Percentiles rank a stretch among this genome's conserved stretches.
phyloP scores from a whole-genome alignment of 2,888 invertebrate species.

The Oligia fasciuncula region DNA sequence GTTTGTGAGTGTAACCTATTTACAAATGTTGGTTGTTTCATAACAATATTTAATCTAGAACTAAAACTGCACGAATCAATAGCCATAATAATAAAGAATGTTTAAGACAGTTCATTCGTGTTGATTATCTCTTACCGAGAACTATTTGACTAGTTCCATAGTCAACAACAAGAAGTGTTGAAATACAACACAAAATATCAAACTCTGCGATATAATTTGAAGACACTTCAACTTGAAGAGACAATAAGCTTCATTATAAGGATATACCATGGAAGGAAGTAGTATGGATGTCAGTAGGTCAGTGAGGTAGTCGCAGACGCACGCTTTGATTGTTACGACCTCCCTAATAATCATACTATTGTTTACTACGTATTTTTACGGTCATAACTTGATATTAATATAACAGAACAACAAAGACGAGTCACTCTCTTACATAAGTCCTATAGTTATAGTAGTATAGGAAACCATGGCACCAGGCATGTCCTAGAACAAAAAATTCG shows the following conservation, averaged over 20 bases:
- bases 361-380: slow-evolving; percentile 1
- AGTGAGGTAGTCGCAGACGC: neutral
- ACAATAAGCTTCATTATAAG: neutral
- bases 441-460: neutral
- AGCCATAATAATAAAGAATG: neutral
- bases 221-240: neutral
- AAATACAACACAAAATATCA: neutral
- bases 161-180: neutral
- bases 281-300: slow-evolving; percentile 8
- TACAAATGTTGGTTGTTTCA: neutral
- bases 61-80: neutral
- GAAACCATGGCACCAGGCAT: neutral
- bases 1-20: slow-evolving; percentile 1
- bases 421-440: neutral
- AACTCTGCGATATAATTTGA: neutral
- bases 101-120: neutral
- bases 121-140: neutral
- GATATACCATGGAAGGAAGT: neutral
- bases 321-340: neutral
- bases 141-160: neutral
- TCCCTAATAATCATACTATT: slow-evolving; percentile 2
- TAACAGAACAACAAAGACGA: neutral
- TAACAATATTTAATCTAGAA: neutral
- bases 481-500: neutral
- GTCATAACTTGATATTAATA: slow-evolving; percentile 10